Percentiles rank a stretch among this genome's conserved stretches.
These are phyloP conservation scores for Corbicula japonica DNA, from an alignment of 2,888 invertebrate species.

Conservation along the genomic window DNA sequence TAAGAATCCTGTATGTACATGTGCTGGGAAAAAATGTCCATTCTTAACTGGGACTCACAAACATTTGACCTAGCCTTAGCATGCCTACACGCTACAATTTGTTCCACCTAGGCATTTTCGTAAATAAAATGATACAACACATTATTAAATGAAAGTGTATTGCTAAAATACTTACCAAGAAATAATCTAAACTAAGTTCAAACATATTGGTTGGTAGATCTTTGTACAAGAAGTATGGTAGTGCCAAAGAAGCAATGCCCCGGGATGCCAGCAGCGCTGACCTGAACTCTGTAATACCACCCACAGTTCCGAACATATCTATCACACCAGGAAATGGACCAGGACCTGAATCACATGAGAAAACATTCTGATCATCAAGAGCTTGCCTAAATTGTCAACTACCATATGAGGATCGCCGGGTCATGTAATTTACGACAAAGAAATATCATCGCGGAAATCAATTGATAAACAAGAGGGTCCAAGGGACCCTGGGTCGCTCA, in stretches of 20 bases:
- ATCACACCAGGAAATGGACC: constrained; percentile 81
- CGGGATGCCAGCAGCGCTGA: constrained; percentile 80
- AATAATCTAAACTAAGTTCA: constrained; percentile 68
- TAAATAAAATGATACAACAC: neutral
- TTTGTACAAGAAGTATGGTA: constrained; percentile 80
- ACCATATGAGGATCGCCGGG: neutral
- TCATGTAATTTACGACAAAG: neutral
- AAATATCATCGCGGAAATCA: too few relatives aligned
- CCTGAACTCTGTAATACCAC: constrained; percentile 79
- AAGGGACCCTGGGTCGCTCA: too few relatives aligned
- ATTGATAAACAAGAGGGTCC: too few relatives aligned
- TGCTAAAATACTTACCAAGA: constrained; percentile 60
- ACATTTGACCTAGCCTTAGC: too few relatives aligned
- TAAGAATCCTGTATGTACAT: neutral
- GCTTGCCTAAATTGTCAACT: neutral
- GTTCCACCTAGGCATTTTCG: neutral
- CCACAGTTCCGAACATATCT: constrained; percentile 82
- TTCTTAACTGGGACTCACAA: neutral
- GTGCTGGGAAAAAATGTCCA: neutral
- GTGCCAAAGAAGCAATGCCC: constrained; percentile 77
- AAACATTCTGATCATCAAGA: too few relatives aligned
- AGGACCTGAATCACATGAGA: too few relatives aligned
- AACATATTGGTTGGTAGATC: constrained; percentile 63
- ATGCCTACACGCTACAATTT: neutral
- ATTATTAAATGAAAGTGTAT: neutral